These are phyloP conservation scores for Antechinus flavipes DNA, from an alignment of 2,113 vertebrate species.

Conservation along the genomic window DNA sequence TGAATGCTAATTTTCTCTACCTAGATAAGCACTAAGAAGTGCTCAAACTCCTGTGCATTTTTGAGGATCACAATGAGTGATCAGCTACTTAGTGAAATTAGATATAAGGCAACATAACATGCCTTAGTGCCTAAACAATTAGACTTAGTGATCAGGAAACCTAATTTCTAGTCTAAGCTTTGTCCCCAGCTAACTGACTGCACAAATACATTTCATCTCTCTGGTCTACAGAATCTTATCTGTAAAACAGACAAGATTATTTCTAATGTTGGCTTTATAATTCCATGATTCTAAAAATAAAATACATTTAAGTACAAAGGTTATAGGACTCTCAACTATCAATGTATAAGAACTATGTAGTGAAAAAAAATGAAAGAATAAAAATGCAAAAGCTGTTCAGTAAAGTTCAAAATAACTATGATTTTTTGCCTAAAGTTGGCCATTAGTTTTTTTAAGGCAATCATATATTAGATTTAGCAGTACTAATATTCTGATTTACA, in stretches of 20 bases:
- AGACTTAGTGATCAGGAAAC: background rate
- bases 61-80: constrained; percentile 27
- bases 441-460: background rate
- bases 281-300: background rate
- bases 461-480: background rate
- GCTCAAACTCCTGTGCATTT: constrained; percentile 37
- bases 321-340: background rate
- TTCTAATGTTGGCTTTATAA: background rate
- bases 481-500: background rate
- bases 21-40: constrained; percentile 30
- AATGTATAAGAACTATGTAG: background rate
- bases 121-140: background rate
- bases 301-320: background rate
- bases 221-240: background rate
- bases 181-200: background rate
- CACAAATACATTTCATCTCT: background rate
- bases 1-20: constrained; percentile 30
- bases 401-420: background rate
- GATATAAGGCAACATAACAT: background rate
- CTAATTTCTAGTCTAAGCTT: background rate
- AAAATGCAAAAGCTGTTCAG: background rate
- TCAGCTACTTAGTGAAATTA: constrained; percentile 47
- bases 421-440: background rate
- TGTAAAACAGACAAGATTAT: background rate
- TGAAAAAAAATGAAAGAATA: background rate